These are phyloP conservation scores for Malthinus flaveolus DNA, from an alignment of 2,888 invertebrate genomes.

Conservation along the genomic window DNA sequence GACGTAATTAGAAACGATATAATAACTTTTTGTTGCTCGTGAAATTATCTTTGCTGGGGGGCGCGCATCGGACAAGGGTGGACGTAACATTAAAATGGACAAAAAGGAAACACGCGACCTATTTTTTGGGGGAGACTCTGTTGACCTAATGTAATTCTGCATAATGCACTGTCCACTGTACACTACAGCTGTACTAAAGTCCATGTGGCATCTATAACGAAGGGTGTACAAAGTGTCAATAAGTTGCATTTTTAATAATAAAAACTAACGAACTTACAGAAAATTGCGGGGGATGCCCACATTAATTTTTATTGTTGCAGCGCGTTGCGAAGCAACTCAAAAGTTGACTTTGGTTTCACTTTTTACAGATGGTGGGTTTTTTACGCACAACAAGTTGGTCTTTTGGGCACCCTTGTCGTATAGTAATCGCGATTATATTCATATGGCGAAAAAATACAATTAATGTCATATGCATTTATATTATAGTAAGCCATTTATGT, in stretches of 20 bases:
- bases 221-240: constrained; percentile 40
- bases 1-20: neutral
- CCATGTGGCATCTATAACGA: constrained; percentile 27
- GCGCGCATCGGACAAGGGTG: constrained; percentile 46
- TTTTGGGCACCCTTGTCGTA: constrained; percentile 37
- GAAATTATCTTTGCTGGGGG: constrained; percentile 41
- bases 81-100: constrained; percentile 50
- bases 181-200: constrained; percentile 36
- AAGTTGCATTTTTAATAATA: neutral
- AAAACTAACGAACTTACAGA: neutral
- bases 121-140: constrained; percentile 45
- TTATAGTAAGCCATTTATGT: constrained; percentile 39
- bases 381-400: neutral
- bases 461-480: constrained; percentile 43
- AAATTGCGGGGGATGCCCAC: no score
- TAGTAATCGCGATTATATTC: constrained; percentile 44
- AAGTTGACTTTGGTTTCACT: no score
- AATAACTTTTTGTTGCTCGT: neutral
- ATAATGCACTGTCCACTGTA: constrained; percentile 49
- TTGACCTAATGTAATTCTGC: constrained; percentile 46
- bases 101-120: constrained; percentile 54
- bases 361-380: no score
- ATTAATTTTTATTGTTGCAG: neutral
- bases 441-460: constrained; percentile 49
- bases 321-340: neutral